Evolutionary conservation across 2,113 vertebrate species (phyloP).

Genomic region (Calidris pugnax): DNA sequence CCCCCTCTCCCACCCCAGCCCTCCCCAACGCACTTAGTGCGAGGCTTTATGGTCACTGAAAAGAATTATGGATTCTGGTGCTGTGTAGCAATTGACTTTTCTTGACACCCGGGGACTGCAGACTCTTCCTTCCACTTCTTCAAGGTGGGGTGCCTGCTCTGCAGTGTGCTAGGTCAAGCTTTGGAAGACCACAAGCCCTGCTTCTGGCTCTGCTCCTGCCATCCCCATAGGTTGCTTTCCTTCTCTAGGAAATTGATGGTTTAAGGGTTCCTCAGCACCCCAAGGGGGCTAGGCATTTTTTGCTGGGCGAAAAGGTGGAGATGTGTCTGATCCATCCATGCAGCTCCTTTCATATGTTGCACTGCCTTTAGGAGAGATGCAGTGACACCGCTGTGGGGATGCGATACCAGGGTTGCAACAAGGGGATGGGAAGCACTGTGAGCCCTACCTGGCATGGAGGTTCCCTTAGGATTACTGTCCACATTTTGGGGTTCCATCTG

Average conservation of each 20-base stretch:
- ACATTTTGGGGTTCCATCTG: background rate
- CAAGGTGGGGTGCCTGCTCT: background rate
- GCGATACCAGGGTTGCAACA: background rate
- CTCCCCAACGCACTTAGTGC: background rate
- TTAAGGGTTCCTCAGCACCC: background rate
- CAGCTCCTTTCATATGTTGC: accelerated
- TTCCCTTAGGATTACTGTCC: background rate
- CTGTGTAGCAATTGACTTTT: background rate
- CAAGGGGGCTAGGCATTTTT: background rate
- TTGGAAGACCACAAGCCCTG: background rate
- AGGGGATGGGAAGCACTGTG: background rate
- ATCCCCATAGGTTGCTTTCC: accelerated
- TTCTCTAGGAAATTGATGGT: background rate
- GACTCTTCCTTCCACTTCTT: background rate
- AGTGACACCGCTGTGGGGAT: accelerated
- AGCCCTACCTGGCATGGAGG: background rate
- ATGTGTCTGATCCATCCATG: no score
- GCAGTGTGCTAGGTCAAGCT: accelerated
- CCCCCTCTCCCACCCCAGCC: no score
- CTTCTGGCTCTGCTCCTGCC: background rate
- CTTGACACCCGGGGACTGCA: background rate
- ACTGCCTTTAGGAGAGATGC: accelerated
- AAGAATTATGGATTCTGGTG: background rate
- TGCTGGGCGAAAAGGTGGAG: background rate
- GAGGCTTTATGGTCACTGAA: background rate